Conservation (phyloP, 2,113 vertebrate species). For the Sciurus niger region DNA sequence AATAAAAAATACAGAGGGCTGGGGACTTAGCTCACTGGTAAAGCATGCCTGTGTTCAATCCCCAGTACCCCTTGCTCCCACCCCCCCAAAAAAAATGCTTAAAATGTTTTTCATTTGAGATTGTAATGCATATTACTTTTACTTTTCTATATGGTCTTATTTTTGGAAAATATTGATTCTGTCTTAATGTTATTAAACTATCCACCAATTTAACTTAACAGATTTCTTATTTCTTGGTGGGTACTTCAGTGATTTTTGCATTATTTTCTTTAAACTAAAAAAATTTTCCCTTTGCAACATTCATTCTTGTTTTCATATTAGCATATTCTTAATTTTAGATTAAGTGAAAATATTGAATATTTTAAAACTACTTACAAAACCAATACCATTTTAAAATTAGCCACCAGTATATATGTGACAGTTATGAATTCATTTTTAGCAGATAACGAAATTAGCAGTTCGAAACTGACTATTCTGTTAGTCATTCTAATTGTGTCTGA, state of each 20-base stretch:
- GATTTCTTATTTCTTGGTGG: background rate
- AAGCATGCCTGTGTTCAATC: too few species aligned
- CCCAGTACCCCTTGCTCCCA: too few species aligned
- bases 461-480: background rate
- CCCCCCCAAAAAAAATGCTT: background rate
- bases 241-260: conserved; percentile 23
- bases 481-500: conserved; percentile 7
- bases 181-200: background rate
- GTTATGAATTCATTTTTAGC: conserved; percentile 60
- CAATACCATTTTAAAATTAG: conserved; percentile 29
- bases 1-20: too few species aligned
- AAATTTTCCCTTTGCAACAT: background rate
- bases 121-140: background rate
- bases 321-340: conserved; percentile 49
- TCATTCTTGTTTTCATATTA: conserved; percentile 53
- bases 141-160: conserved; percentile 39
- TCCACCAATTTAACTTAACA: too few species aligned
- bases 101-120: background rate
- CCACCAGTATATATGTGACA: background rate
- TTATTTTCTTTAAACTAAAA: conserved; percentile 45
- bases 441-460: conserved; percentile 50
- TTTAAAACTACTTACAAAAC: conserved; percentile 7
- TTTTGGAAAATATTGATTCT: conserved; percentile 21
- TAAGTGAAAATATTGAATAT: background rate
- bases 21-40: too few species aligned